Base-by-base conservation (phyloP, 1,140 invertebrate genomes). In the Rhagoletis pomonella region DNA sequence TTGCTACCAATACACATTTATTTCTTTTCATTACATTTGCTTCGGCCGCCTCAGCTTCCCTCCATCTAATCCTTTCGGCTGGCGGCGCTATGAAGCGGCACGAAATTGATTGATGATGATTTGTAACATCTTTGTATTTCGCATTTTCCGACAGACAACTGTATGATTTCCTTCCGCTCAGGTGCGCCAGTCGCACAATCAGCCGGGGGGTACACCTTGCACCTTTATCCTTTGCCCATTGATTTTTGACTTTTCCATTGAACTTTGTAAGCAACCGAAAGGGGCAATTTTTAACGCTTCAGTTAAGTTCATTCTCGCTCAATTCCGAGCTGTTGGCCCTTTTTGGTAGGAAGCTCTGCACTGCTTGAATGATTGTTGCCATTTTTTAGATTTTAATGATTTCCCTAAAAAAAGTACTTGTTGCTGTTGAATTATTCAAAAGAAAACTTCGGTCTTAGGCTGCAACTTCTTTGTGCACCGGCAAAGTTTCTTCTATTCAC, bases 91-190 rank as follows among this genome's bases (percentile, higher is more conserved):
- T 5, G 47, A 62, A 42, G 84, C 84, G 4, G 19, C 84, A 85
- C 55, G 60, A 85, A 39, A 85, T 62, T 85, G 84, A 85, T 85
- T 85, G 84, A 85, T 85, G 84, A 85, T 85, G 58, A 60, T 62
- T 85, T 85, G 58, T 59, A 55, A 85, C n/a, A 17, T 62, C 55
- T 85, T 85, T 85, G 84, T 60, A 42, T 62, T 42, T 85, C 12
- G 42, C 55, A 85, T 85, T 62, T 60, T 42, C 39, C 59, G 19
- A 47, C 42, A 62, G 19, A 47, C 42, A 62, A 17, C 29, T 62
- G 55, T 85, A 85, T 62, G 55, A 60, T 47, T 58, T 81, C 47
- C 50, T 81, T 19, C 73, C 73, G 29, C n/a, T 19, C 73, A 81
- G n/a, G 73, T 55, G 47, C 44, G 14, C 50, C 47, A 81, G 17